phyloP scores from a whole-genome alignment of 92 coral and sea anemone genomes.

The Anthopleura xanthogrammica region DNA sequence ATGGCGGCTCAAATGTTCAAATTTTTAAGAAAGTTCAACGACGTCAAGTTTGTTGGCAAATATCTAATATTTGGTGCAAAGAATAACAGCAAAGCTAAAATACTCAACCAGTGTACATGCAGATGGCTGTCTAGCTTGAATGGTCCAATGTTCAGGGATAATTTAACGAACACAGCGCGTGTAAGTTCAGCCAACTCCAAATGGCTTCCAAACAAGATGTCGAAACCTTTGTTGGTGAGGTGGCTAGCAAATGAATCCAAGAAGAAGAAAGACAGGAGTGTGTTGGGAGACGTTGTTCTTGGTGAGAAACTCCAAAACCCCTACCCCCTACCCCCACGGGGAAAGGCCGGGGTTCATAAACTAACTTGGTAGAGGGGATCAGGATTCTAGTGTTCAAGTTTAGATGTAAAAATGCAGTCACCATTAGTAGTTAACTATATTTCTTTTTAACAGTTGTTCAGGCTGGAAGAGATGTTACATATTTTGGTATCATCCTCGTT shows the following conservation, averaged over 20 bases:
- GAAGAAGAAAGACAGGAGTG: neutral
- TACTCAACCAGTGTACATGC: conserved; percentile 1
- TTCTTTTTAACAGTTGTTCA: conserved; percentile 65
- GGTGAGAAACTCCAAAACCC: no score
- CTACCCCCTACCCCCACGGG: no score
- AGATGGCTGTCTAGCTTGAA: conserved; percentile 13
- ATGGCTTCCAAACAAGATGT: neutral
- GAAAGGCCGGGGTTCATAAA: no score
- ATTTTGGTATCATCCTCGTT: conserved; percentile 84
- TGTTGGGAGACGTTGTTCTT: conserved; percentile 37
- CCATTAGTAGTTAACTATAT: neutral
- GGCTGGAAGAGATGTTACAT: conserved; percentile 94
- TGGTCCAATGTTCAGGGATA: neutral
- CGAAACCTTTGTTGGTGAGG: no score
- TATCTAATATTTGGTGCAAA: neutral
- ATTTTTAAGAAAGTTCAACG: neutral
- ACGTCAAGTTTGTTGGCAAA: conserved; percentile 5
- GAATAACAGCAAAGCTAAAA: neutral
- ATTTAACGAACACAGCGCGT: no score
- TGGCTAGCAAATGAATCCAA: conserved; percentile 31
- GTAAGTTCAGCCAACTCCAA: no score
- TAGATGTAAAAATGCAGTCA: neutral
- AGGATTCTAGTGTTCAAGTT: no score
- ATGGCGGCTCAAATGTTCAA: conserved; percentile 28
- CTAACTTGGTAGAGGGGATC: no score